These are phyloP conservation scores for Hirtodrosophila alboralis DNA, from an alignment of 2,888 invertebrate species.

Conservation along the genomic window DNA sequence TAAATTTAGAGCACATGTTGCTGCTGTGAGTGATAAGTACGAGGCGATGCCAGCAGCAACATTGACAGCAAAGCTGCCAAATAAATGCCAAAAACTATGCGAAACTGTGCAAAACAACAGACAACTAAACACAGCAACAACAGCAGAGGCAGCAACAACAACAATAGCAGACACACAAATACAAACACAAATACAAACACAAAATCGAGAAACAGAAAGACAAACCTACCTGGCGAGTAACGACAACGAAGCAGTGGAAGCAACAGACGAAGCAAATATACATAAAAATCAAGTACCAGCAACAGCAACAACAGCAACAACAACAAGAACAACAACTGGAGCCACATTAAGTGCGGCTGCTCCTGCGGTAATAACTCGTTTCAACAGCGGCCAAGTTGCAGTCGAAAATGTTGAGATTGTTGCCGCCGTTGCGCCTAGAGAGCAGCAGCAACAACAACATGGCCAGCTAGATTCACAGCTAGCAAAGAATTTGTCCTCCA, in stretches of 20 bases:
- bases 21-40: conserved; percentile 39
- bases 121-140: conserved; percentile 29
- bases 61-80: conserved; percentile 49
- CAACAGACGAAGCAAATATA: conserved; percentile 74
- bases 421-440: conserved; percentile 57
- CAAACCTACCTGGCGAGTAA: conserved; percentile 77
- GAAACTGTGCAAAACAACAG: conserved; percentile 62
- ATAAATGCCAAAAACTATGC: conserved; percentile 76
- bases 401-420: conserved; percentile 70
- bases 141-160: conserved; percentile 20
- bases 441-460: conserved; percentile 45
- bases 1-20: conserved; percentile 57
- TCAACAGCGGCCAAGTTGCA: conserved; percentile 52
- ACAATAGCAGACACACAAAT: conserved; percentile 26
- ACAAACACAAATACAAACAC: conserved; percentile 31
- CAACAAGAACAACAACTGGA: conserved; percentile 41
- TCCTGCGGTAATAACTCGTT: conserved; percentile 78
- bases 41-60: conserved; percentile 41
- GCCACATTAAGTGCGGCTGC: conserved; percentile 45
- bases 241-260: conserved; percentile 68
- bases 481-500: conserved; percentile 63
- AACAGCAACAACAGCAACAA: conserved; percentile 45
- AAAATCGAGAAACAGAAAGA: conserved; percentile 47
- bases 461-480: conserved; percentile 36
- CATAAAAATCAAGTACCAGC: conserved; percentile 76